Evolutionary conservation across 2,113 vertebrate genomes (phyloP).

Genomic region (Natator depressus): DNA sequence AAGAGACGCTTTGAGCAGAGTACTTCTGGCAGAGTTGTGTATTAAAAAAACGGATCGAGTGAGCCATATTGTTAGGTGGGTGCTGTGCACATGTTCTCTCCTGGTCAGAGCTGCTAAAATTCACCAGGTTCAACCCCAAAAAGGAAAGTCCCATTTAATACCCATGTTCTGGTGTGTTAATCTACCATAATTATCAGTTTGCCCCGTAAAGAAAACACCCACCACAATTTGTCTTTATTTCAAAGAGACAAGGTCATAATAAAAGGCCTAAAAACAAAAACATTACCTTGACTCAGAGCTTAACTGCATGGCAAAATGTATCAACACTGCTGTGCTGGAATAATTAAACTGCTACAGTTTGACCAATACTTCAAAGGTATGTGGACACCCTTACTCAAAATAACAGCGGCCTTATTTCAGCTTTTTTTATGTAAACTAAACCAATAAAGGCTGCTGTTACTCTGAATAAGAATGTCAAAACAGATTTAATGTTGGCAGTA

Average conservation of each 20-base stretch:
- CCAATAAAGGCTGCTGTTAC: background rate
- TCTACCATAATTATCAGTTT: background rate
- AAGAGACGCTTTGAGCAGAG: background rate
- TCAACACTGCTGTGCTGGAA: background rate
- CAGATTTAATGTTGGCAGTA: constrained; percentile 26
- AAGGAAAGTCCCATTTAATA: background rate
- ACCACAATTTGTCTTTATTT: background rate
- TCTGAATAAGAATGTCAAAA: background rate
- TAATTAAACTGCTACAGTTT: background rate
- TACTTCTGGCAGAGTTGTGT: background rate
- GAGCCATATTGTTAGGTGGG: background rate
- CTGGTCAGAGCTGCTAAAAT: no score
- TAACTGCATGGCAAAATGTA: background rate
- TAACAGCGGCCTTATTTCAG: background rate
- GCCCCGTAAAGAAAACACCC: background rate
- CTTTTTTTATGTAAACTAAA: background rate
- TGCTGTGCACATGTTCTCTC: no score
- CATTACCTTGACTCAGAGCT: background rate
- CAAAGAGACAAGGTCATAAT: background rate
- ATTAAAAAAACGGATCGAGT: background rate
- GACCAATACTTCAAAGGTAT: background rate
- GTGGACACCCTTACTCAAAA: background rate
- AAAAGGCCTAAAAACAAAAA: background rate
- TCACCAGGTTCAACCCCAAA: background rate
- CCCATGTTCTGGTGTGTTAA: background rate